phyloP scores from a whole-genome alignment of 2,888 invertebrate genomes.

The Cryptophagus acutangulus region DNA sequence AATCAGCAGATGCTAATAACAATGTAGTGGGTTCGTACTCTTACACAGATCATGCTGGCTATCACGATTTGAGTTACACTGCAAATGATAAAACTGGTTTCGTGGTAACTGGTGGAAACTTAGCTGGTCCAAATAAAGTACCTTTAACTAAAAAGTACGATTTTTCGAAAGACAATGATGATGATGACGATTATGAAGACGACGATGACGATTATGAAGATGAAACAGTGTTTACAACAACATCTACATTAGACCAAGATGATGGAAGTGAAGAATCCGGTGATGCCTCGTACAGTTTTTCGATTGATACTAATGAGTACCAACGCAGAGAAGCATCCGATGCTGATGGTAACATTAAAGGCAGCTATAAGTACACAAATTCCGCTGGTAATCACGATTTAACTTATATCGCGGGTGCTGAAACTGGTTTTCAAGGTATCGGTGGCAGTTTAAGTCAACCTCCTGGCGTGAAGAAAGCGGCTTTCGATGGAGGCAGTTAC shows the following conservation, averaged over 20 bases:
- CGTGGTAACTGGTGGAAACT: slow-evolving; percentile 39
- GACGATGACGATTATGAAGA: too few species aligned
- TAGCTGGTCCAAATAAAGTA: slow-evolving; percentile 31
- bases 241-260: neutral
- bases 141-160: too few species aligned
- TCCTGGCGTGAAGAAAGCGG: too few species aligned
- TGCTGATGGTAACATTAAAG: slow-evolving; percentile 32
- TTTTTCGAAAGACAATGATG: too few species aligned
- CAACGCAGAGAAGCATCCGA: slow-evolving; percentile 33
- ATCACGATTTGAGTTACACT: slow-evolving; percentile 30
- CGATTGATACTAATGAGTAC: slow-evolving; percentile 25
- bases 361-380: slow-evolving; percentile 32
- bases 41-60: slow-evolving; percentile 27
- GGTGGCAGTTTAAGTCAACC: slow-evolving; percentile 40
- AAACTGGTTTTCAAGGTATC: slow-evolving; percentile 36
- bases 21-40: slow-evolving; percentile 34
- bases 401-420: slow-evolving; percentile 29
- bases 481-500: too few species aligned
- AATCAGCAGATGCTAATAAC: slow-evolving; percentile 28
- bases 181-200: too few species aligned
- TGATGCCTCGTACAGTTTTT: slow-evolving; percentile 37
- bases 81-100: slow-evolving; percentile 32
- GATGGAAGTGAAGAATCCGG: slow-evolving; percentile 10
- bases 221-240: too few species aligned
- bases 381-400: slow-evolving; percentile 29